Base-by-base conservation (phyloP, 2,113 vertebrate species). In the Gadus chalcogrammus region DNA sequence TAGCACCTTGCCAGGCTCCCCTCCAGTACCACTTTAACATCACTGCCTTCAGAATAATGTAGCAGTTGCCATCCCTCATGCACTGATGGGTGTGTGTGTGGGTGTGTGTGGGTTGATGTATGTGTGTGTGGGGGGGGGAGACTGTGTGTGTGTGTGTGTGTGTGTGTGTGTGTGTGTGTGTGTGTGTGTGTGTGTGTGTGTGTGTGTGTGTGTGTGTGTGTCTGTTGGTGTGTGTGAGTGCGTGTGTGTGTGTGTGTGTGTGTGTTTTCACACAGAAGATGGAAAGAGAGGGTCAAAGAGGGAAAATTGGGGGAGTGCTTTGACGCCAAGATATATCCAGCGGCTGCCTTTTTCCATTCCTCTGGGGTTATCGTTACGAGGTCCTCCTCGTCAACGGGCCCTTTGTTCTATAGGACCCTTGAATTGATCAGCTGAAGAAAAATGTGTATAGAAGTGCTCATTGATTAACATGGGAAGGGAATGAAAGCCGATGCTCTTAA, bases 31-130 rank as follows among this genome's bases (percentile, higher is more conserved):
- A 58, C 55, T 17, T 58, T 16, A n/a, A 72, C 74, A 56, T 55
- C 38, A 63, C 61, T 55, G 67, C 67, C 70, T 78, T 75, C 61
- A 68, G 75, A 84, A 74, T 71, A 81, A 73, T 80, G 78, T 67
- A 82, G 74, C 77, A 77, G 77, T 68, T 74, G 72, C 74, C 75
- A 74, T 72, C 11, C 52, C 77, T 80, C 74, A 78, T 13, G 69
- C 75, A 65, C 68, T n/a, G 69, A 27, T 55, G 2, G 73, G 63
- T 67, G 82, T 76, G 80, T 82, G 79, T 76, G 80, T 82, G 79
- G 71, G 53, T 70, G 64, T 65, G 69, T 1, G 69, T 65, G 42
- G 8, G 42, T 24, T 24, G 24, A 24, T 24, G 42, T 48, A 9
- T 48, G 42, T 48, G 42, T 48, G 42, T 48, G 42, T 48, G 61